phyloP scores from a whole-genome alignment of 1,140 invertebrate genomes.

The Neodiprion fabricii region DNA sequence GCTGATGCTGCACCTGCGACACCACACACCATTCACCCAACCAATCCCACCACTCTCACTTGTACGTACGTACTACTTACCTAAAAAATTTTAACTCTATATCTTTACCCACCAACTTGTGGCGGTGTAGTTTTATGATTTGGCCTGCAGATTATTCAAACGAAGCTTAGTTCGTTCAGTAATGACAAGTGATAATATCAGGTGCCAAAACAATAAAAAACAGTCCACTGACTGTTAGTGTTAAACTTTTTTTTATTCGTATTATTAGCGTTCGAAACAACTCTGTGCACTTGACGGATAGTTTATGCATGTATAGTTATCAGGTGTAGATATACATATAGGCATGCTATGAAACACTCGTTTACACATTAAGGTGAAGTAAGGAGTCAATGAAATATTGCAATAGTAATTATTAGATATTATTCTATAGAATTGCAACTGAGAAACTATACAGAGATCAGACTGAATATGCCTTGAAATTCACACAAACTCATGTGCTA shows the following conservation, averaged over 20 bases:
- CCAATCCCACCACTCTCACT: conserved; percentile 46
- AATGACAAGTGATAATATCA: not conserved
- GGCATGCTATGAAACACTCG: conserved; percentile 5
- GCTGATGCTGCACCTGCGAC: conserved; percentile 61
- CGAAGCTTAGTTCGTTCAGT: not conserved
- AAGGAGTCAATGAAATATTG: not conserved
- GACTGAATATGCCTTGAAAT: not conserved
- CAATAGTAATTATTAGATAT: not conserved
- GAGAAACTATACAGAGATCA: conserved; percentile 9
- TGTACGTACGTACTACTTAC: conserved; percentile 41
- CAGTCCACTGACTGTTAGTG: not conserved
- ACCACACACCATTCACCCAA: conserved; percentile 58
- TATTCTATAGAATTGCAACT: not conserved
- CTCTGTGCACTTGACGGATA: not conserved
- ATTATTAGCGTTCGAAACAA: not conserved
- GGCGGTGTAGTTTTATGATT: not conserved
- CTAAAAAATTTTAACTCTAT: conserved; percentile 35
- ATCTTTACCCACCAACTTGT: conserved; percentile 13
- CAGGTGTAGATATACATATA: not conserved
- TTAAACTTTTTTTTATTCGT: not conserved
- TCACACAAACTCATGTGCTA: not conserved
- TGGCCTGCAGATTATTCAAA: not conserved
- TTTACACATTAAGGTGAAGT: not conserved
- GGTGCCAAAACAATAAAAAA: not conserved
- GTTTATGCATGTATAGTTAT: not conserved